A percentile compares a stretch with the other conserved stretches of the same genome.
These are phyloP conservation scores for Meiosimyza decipiens DNA, from an alignment of 2,888 invertebrate species.

Conservation along the genomic window DNA sequence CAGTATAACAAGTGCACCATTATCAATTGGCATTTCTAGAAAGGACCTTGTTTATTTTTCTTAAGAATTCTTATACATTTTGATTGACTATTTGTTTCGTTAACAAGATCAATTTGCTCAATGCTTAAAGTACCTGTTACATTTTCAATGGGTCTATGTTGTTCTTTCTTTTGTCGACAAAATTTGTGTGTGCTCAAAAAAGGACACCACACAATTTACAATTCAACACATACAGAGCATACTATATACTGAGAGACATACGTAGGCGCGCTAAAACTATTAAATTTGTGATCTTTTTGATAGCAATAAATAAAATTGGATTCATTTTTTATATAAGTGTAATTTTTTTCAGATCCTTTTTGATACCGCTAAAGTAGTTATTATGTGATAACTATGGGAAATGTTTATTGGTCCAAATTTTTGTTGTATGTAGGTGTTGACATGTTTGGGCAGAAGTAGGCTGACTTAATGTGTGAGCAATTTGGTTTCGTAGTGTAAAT, in stretches of 20 bases:
- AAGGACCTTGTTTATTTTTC: not conserved
- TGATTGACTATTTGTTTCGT: constrained; percentile 28
- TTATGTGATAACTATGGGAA: too few species aligned
- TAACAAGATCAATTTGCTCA: constrained; percentile 34
- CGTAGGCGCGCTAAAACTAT: constrained; percentile 4
- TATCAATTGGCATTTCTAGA: too few species aligned
- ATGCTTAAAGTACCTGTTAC: constrained; percentile 20
- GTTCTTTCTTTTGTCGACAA: not conserved
- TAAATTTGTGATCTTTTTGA: constrained; percentile 1
- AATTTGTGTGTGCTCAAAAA: constrained; percentile 3
- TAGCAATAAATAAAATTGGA: not conserved
- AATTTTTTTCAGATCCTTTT: not conserved
- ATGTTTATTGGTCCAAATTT: too few species aligned
- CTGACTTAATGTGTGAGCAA: too few species aligned
- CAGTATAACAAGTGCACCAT: not conserved
- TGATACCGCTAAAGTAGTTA: too few species aligned
- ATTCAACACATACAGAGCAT: not conserved
- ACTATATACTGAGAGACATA: not conserved
- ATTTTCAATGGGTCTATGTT: not conserved
- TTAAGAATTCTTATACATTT: constrained; percentile 6
- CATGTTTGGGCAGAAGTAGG: too few species aligned
- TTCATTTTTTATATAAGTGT: not conserved
- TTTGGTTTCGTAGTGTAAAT: too few species aligned
- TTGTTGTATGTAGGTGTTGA: too few species aligned
- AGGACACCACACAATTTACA: not conserved